Evolutionary conservation across 2,888 invertebrate genomes (phyloP).

Genomic region (Bellardia bayeri): DNA sequence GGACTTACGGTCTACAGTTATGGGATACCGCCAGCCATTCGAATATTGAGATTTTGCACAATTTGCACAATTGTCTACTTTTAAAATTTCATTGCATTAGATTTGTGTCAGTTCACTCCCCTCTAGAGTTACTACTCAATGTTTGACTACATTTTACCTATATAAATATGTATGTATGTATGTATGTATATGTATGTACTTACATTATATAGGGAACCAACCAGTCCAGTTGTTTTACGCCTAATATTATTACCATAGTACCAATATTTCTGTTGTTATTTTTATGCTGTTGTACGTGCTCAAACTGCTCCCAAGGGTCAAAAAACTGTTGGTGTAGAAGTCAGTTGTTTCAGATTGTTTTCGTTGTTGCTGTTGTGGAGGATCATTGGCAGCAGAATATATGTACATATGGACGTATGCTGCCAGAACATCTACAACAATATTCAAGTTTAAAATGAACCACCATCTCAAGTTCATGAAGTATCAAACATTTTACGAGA

Average conservation of each 20-base stretch:
- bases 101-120: too few relatives aligned
- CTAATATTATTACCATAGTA: constrained; percentile 7
- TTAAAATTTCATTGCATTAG: too few relatives aligned
- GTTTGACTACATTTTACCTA: too few relatives aligned
- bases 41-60: too few relatives aligned
- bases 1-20: too few relatives aligned
- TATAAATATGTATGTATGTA: too few relatives aligned
- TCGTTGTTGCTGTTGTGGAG: constrained; percentile 51
- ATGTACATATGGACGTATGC: background rate
- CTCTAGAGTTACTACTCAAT: too few relatives aligned
- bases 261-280: constrained; percentile 12
- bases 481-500: constrained; percentile 43
- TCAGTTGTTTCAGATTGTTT: constrained; percentile 43
- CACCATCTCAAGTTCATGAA: constrained; percentile 65
- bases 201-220: background rate
- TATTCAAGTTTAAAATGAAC: constrained; percentile 58
- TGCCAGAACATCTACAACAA: constrained; percentile 17
- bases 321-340: constrained; percentile 71
- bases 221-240: constrained; percentile 14
- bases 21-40: too few relatives aligned
- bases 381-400: constrained; percentile 55
- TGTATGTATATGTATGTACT: background rate
- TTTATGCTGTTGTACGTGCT: constrained; percentile 47
- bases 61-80: too few relatives aligned
- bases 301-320: constrained; percentile 72